Evolutionary conservation across 2,113 vertebrate species (phyloP), one percentile per base, ranked within the genome.

Genomic region (Rhizomys pruinosus): DNA sequence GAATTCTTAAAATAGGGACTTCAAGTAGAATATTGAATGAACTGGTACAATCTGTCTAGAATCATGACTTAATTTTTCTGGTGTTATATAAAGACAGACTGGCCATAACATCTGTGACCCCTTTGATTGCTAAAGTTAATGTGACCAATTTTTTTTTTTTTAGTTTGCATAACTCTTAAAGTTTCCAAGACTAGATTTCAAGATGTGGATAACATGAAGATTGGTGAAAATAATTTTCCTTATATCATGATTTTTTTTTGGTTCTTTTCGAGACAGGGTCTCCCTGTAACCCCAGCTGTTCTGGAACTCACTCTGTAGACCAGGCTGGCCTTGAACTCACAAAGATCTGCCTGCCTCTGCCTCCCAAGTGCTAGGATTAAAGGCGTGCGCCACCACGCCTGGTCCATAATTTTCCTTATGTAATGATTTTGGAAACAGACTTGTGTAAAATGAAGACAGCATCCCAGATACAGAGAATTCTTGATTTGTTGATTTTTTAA

Each of bases 61-160:
- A 81, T 87, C 63, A 71, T 80, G 73, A 92, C 32, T 89, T 90
- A 91, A 61, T 61, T 88, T n/a, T 94, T 95, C 69, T 95, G 90
- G 84, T 66, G 84, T 9, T 29, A 25, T 92, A 7, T 91, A 19
- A 94, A 12, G 55, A 22, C 19, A 76, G 27, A 13, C 19, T 94
- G 63, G 72, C 57, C 69, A 91, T 52, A 93, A 84, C 88, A 79
- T 90, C 90, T 96, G 63, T 79, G 74, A 90, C 29, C 34, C 29
- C 42, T 95, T 77, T 82, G 25, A 91, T 80, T 89, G 68, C 87
- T 44, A 93, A 32, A 37, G 57, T 59, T 85, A 81, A 85, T 34
- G 77, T 10, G 77, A 89, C 22, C 81, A 82, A n/a, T n/a, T n/a
- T n/a, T 39, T 20, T 69, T 63, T 66, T 10, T 42, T 84, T 81